Base-by-base conservation (phyloP, 2,888 invertebrate genomes). In the Drosophila basisetae region DNA sequence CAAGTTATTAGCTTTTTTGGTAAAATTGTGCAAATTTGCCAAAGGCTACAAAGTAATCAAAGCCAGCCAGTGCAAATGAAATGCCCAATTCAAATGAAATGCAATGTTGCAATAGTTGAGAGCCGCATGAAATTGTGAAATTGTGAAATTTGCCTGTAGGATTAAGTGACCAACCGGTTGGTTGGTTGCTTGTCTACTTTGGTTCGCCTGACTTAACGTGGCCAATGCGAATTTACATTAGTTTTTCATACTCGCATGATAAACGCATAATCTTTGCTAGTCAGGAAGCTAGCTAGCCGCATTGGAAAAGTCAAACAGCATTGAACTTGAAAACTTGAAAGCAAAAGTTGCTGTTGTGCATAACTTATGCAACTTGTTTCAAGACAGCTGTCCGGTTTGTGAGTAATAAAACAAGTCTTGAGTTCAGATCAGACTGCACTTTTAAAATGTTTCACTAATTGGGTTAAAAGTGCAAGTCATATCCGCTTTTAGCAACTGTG, bases 1-100 rank as follows among this genome's bases (percentile, higher is more conserved):
- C 79, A 68, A 78, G 76, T 85, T 88, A 88, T 78, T 85, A 84
- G 76, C 41, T 66, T 79, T 78, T 78, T 58, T 37, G 43, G n/a
- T 61, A 58, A 77, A 69, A 84, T 84, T 84, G 84, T 89, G 84
- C 76, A 84, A 84, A 84, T 63, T 73, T 56, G 87, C 87, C 84
- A 59, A 67, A 52, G 84, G 86, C 89, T 66, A 71, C 61, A 67
- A 87, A 87, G 68, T 83, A 87, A 87, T 87, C 86, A 84, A 75
- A 73, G 70, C 73, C 47, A 49, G 50, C 49, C 50, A 84, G 87
- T 84, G 78, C 76, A 82, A 85, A 85, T 89, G 78, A 74, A 75
- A 82, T 76, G 81, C 9, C 78, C 76, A 83, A 83, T 90, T 90
- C 81, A 69, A 85, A 85, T 64, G 85, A 90, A 89, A 89, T 66